Conservation (phyloP, 2,113 vertebrate species). For the Ondatra zibethicus region DNA sequence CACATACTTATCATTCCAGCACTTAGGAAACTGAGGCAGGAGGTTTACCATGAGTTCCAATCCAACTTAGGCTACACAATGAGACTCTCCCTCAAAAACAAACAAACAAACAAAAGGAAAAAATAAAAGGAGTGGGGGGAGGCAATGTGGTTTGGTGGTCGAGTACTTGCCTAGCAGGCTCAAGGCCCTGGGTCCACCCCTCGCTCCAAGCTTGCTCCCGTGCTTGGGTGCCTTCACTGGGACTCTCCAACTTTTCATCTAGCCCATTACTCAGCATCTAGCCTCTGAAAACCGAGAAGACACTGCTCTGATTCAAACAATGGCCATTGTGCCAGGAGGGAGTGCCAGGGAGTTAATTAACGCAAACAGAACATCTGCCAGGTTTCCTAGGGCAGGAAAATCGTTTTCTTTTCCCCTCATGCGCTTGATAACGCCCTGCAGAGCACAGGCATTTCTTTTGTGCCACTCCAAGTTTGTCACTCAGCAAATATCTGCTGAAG, state of each 20-base stretch:
- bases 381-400: conserved; percentile 55
- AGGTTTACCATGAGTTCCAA: neutral
- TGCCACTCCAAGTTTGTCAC: neutral
- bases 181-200: neutral
- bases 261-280: conserved; percentile 15
- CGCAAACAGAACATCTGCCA: conserved; percentile 55
- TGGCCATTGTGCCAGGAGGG: conserved; percentile 29
- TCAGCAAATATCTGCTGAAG: neutral
- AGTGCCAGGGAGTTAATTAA: conserved; percentile 44
- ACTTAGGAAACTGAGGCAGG: neutral
- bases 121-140: neutral
- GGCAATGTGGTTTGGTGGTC: neutral
- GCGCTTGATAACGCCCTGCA: neutral
- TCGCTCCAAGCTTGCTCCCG: neutral
- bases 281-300: conserved; percentile 44
- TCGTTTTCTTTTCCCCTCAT: neutral
- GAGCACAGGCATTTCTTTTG: conserved; percentile 10
- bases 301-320: conserved; percentile 49
- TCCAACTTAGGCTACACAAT: neutral
- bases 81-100: neutral
- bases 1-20: neutral
- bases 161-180: neutral
- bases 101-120: no score
- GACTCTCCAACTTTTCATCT: conserved; percentile 24
- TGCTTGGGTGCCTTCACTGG: conserved; percentile 23